These are phyloP conservation scores for Hololepta plana DNA, from an alignment of 2,888 invertebrate species.

Conservation along the genomic window DNA sequence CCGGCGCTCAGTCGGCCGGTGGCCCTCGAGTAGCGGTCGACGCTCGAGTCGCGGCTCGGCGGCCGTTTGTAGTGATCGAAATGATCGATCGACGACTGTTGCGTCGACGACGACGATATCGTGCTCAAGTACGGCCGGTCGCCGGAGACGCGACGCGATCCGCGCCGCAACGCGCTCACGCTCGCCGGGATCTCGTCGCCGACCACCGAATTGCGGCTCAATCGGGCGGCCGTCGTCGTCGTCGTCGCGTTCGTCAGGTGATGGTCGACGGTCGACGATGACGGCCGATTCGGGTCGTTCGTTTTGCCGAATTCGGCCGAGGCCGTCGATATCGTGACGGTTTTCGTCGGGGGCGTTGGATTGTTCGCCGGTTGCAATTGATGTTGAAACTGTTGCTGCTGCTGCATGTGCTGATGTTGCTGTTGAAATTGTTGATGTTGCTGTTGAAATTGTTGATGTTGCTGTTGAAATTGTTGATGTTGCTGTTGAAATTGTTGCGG, in stretches of 20 bases:
- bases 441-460: slow-evolving; percentile 16
- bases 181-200: slow-evolving; percentile 19
- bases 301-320: too few species aligned
- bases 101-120: slow-evolving; percentile 28
- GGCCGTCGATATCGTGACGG: too few species aligned
- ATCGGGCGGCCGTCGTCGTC: slow-evolving; percentile 12
- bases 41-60: slow-evolving; percentile 73
- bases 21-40: slow-evolving; percentile 48
- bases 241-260: slow-evolving; percentile 18
- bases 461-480: slow-evolving; percentile 10
- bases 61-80: slow-evolving; percentile 90
- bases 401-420: slow-evolving; percentile 17
- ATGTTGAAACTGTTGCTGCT: slow-evolving; percentile 13
- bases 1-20: slow-evolving; percentile 35
- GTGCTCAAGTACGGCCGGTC: slow-evolving; percentile 27
- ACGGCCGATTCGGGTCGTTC: slow-evolving; percentile 4
- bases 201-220: slow-evolving; percentile 13
- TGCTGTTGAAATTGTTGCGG: slow-evolving; percentile 16
- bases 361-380: slow-evolving; percentile 16
- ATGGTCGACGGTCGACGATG: slow-evolving; percentile 6
- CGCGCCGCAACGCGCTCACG: slow-evolving; percentile 27
- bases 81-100: slow-evolving; percentile 66
- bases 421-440: slow-evolving; percentile 6
- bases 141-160: slow-evolving; percentile 30
- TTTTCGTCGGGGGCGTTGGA: slow-evolving; percentile 9